Base-by-base conservation (phyloP, 1,140 invertebrate species). In the Drosophila nasuta region DNA sequence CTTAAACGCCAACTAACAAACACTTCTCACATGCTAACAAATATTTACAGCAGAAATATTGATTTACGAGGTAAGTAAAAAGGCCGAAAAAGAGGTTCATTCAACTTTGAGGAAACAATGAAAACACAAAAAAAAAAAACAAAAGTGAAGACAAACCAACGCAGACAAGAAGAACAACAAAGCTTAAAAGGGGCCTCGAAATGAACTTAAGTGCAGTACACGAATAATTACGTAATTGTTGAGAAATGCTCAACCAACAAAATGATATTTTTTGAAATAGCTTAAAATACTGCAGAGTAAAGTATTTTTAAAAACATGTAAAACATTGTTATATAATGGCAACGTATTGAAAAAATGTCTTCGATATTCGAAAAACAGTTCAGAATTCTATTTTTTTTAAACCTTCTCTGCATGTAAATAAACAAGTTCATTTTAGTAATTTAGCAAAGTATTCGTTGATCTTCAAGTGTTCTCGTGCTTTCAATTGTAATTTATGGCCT, bases 41-140 rank as follows among this genome's bases (percentile, higher is more conserved):
- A 75, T 82, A 79, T 85, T 85, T 78, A 74, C 20, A 65, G 30
- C 30, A 68, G 70, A 65, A 81, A 85, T 85, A 85, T 83, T 85
- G 58, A 80, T 85, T 83, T 80, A 79, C 30, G 48, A 58, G 63
- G 10, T 13, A 66, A 79, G 49, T 49, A 58, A 62, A 33, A 30
- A 59, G 43, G 46, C 6, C 43, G 35, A 59, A 38, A 49, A 1
- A 28, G 25, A 41, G 41, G 81, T 81, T 85, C 81, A 49, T 81
- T 85, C 74, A 86, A 81, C 77, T 67, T 41, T n/a, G 25, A 5
- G 28, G 3, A 15, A 35, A 49, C 6, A 52, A 30, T 13, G 10
- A 41, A 41, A 3, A 43, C 1, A n/a, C 62, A 69, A 7, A 33
- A 51, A n/a, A n/a, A 25, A 30, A 35, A 59, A 7, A 30, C 5